These are phyloP conservation scores for Sebastes baramenuke DNA, from an alignment of 2,797 vertebrate species.

Conservation along the genomic window DNA sequence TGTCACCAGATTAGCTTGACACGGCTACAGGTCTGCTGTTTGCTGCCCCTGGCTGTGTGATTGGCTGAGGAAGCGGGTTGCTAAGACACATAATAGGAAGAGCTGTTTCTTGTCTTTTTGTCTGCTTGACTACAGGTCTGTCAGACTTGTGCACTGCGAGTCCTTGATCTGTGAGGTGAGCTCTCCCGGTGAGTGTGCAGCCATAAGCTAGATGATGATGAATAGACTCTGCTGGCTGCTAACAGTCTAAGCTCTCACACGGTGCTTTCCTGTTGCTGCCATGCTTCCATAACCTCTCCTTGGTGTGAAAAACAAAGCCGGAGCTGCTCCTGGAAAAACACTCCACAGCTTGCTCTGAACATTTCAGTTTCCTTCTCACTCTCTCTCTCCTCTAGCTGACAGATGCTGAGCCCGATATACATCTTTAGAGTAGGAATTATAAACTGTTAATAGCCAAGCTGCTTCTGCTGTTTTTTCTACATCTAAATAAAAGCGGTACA, in stretches of 20 bases:
- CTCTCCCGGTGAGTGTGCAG: slow-evolving; percentile 35
- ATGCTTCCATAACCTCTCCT: slow-evolving; percentile 48
- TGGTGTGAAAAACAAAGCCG: slow-evolving; percentile 55
- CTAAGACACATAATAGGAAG: not conserved
- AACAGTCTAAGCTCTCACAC: slow-evolving; percentile 31
- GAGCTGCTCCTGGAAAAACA: slow-evolving; percentile 4
- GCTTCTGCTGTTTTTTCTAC: not conserved
- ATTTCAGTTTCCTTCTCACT: slow-evolving; percentile 15
- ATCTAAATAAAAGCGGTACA: not conserved
- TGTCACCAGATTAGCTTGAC: slow-evolving; percentile 44
- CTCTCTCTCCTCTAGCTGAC: slow-evolving; percentile 2
- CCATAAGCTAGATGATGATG: slow-evolving; percentile 61
- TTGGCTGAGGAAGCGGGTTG: not conserved
- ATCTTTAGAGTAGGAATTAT: not conserved
- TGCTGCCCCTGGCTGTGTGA: slow-evolving; percentile 9
- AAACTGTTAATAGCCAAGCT: slow-evolving; percentile 20
- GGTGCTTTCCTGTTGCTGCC: slow-evolving; percentile 33
- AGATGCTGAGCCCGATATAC: slow-evolving; percentile 9
- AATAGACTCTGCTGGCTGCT: slow-evolving; percentile 49
- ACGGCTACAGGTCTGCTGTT: slow-evolving; percentile 8
- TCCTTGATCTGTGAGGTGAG: slow-evolving; percentile 51
- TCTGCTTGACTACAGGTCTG: slow-evolving; percentile 17
- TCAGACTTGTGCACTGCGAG: not conserved
- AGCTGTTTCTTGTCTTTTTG: slow-evolving; percentile 10
- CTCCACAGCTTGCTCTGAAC: slow-evolving; percentile 23